These are phyloP conservation scores for Pterostichus madidus DNA, from an alignment of 2,888 invertebrate species.

Conservation along the genomic window DNA sequence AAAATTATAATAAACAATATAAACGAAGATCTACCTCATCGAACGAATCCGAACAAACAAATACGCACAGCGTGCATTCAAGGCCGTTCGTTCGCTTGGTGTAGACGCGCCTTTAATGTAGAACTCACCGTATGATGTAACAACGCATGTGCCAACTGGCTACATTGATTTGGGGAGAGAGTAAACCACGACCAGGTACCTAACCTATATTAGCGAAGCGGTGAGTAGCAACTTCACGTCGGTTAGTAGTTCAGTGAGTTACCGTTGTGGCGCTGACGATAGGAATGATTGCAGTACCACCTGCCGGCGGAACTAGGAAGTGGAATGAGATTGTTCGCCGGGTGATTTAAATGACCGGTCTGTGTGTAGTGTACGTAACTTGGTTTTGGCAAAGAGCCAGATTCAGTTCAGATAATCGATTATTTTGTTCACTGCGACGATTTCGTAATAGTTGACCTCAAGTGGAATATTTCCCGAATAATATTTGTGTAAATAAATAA, in stretches of 20 bases:
- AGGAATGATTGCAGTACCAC: not conserved
- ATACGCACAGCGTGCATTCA: too few relatives aligned
- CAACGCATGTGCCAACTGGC: not conserved
- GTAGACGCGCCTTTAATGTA: too few relatives aligned
- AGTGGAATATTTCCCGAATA: too few relatives aligned
- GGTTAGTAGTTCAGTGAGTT: constrained; percentile 18
- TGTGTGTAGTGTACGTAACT: constrained; percentile 4
- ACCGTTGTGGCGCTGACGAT: not conserved
- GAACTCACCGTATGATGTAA: not conserved
- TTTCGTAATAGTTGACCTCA: not conserved
- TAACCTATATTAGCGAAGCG: not conserved
- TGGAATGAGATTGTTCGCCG: not conserved
- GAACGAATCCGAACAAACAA: too few relatives aligned
- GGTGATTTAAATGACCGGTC: constrained; percentile 16
- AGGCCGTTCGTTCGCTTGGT: too few relatives aligned
- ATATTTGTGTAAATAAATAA: too few relatives aligned
- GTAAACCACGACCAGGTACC: constrained; percentile 1
- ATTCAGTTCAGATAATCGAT: constrained; percentile 8
- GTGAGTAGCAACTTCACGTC: not conserved
- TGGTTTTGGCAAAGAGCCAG: constrained; percentile 16
- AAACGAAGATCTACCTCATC: too few relatives aligned
- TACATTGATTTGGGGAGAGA: constrained; percentile 15
- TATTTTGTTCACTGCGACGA: not conserved
- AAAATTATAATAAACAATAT: too few relatives aligned
- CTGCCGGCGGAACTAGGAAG: not conserved